Base-by-base conservation (phyloP, 2,888 invertebrate genomes). In the Brachyopa scutellaris region DNA sequence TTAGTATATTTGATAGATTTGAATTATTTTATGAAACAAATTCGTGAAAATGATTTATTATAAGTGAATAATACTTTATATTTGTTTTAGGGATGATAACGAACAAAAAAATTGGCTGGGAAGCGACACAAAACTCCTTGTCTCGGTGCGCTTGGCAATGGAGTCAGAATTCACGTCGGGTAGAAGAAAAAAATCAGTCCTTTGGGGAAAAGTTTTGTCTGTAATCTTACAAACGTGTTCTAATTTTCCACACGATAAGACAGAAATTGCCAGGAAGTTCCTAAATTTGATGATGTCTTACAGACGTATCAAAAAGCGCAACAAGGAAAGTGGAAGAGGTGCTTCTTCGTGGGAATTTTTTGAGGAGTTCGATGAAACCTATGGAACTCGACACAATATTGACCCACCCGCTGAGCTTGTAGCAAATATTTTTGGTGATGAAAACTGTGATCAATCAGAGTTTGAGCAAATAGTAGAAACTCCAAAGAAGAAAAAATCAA, bases 131-230 rank as follows among this genome's bases (percentile, higher is more conserved):
- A 31, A 9, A 36, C 36, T 36, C 0, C 13, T 36, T 2, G 13
- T 36, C 1, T 4, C 36, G 2, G 19, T 40, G 1, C 40, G 40
- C 1, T n/a, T 40, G 1, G 5, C 17, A 11, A 36, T 36, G 36
- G 36, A 36, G 4, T 1, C 9, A 1, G 42, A 42, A n/a, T 53
- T 55, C 11, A 15, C 13, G 13, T 8, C n/a, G 3, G 72, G 79
- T 8, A 33, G 45, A 13, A 51, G 51, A 8, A 74, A 74, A 17
- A 82, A 64, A 38, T 42, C 80, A 0, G 45, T 62, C 17, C 61
- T 82, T 21, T 82, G 82, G 70, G 59, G 72, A 7, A 66, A 40
- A 61, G 76, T 76, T 6, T 49, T 64, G n/a, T 7, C 31, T 0
- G 42, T 61, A 38, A 49, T 82, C 5, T 72, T 61, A 9, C 36